phyloP scores from a whole-genome alignment of 2,113 vertebrate species.

The Oriolus oriolus region DNA sequence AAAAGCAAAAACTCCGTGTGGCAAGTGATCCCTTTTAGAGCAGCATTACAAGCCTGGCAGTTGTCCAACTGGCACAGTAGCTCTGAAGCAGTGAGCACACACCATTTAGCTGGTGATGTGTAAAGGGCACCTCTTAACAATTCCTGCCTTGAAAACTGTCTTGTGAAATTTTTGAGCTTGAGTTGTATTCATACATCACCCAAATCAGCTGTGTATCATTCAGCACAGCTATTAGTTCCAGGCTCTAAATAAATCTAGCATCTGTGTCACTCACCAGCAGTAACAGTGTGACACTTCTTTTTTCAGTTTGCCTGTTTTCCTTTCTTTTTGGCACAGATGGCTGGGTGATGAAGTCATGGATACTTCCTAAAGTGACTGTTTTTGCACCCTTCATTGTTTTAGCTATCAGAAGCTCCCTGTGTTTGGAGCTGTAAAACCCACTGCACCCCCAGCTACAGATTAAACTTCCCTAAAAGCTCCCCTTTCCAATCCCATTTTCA shows the following conservation, averaged over 20 bases:
- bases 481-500: neutral
- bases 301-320: neutral
- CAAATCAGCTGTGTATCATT: neutral
- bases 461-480: neutral
- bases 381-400: neutral
- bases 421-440: neutral
- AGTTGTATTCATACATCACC: neutral
- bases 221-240: neutral
- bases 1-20: neutral
- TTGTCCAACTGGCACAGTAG: slow-evolving; percentile 10
- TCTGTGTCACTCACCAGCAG: neutral
- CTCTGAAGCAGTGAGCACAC: neutral
- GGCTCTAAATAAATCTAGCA: neutral
- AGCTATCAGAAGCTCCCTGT: neutral
- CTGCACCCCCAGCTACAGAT: neutral
- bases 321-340: neutral
- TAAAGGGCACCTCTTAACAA: slow-evolving; percentile 13
- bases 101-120: slow-evolving; percentile 32
- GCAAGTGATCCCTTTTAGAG: slow-evolving; percentile 2
- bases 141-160: slow-evolving; percentile 4
- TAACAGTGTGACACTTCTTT: neutral
- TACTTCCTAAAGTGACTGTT: neutral
- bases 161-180: neutral
- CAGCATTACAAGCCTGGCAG: slow-evolving; percentile 24
- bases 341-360: neutral